Base-by-base conservation (phyloP, 2,888 invertebrate species). In the Thalpophila matura region DNA sequence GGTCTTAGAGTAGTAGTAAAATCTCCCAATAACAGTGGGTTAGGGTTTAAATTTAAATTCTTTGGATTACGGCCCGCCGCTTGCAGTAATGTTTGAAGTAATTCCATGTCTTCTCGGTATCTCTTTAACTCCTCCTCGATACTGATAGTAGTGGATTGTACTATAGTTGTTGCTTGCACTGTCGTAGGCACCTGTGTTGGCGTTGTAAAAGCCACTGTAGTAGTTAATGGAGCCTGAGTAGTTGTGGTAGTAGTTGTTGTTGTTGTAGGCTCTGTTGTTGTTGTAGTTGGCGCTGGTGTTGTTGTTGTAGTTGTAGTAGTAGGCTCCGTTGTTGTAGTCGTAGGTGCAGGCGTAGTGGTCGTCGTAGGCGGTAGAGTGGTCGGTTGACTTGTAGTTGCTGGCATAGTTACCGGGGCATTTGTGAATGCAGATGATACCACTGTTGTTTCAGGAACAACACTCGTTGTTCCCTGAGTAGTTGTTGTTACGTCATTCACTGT, bases 41-140 rank as follows among this genome's bases (percentile, higher is more conserved):
- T 86, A 9, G 75, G 66, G 49, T 81, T 85, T 53, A 80, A 77
- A 66, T 86, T 82, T 31, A 84, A 72, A 61, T 88, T 91, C 83
- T 92, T 92, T 20, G 94, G 92, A 82, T 89, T 92, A 51, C 94
- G 91, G 57, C 89, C 91, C 10, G 87, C 87, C 71, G 91, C 85
- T 85, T 85, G 81, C 71, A 91, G 67, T 66, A 92, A 79, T 7
- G 81, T 77, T 72, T 90, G 86, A 20, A 89, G 67, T 49, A 88
- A 64, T 59, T 87, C 83, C 46, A 88, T 82, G 65, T 93, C 91
- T 72, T 89, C 85, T 83, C 90, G 86, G 64, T 89, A 90, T 73
- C 87, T 85, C 53, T 77, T 88, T 43, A 90, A 83, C 65, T 89
- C 86, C 26, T 90, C 84, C 73, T 82, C 84, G 72, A 84, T 86